These are phyloP conservation scores for Sinocyclocheilus rhinocerous DNA, from an alignment of 2,113 vertebrate species.

Conservation along the genomic window DNA sequence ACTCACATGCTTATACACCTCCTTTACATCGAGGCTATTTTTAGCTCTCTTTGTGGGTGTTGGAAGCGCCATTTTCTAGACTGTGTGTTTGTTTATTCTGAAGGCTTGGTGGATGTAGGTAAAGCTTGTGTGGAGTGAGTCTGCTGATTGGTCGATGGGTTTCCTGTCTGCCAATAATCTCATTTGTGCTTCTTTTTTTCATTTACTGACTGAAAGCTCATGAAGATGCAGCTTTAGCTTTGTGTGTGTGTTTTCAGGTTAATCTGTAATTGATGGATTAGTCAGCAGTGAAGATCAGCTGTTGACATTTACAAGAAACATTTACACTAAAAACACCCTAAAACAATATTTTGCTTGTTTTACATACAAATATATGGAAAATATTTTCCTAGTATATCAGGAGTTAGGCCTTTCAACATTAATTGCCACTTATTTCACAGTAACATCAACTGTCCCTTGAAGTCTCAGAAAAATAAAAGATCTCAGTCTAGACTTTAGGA, in stretches of 20 bases:
- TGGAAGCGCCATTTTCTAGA: not conserved
- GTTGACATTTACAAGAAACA: constrained; percentile 23
- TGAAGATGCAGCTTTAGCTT: not conserved
- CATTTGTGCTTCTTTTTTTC: not conserved
- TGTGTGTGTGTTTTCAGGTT: constrained; percentile 37
- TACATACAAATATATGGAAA: not conserved
- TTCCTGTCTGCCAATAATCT: not conserved
- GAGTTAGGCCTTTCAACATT: not conserved
- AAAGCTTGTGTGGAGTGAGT: not conserved
- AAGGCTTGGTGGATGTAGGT: not conserved
- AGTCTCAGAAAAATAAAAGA: not conserved
- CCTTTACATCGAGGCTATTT: not conserved
- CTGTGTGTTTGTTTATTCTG: not conserved
- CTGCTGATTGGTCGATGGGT: not conserved
- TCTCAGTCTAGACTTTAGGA: not conserved
- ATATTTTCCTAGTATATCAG: not conserved
- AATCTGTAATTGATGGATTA: constrained; percentile 45
- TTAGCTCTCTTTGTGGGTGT: not conserved
- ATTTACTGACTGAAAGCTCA: not conserved
- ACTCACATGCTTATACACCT: not conserved
- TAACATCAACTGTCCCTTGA: not conserved
- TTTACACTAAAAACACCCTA: not conserved
- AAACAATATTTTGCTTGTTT: not conserved
- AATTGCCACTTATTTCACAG: not conserved
- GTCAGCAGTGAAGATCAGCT: constrained; percentile 28